Conservation (phyloP, 2,113 vertebrate genomes). For the Mormyrus iriodes region DNA sequence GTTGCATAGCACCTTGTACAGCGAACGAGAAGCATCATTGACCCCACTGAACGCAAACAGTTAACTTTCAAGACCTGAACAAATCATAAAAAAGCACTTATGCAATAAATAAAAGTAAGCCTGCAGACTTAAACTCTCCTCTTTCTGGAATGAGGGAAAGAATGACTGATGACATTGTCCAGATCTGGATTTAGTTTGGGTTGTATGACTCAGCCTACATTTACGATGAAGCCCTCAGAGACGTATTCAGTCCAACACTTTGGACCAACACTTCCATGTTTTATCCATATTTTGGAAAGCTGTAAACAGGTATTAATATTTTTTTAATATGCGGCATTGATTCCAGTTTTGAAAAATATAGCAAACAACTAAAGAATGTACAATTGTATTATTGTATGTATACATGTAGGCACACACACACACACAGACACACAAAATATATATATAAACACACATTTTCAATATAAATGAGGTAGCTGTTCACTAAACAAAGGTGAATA, state of each 20-base stretch:
- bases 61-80: background rate
- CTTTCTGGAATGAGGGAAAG: background rate
- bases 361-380: background rate
- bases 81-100: background rate
- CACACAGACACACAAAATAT: too few species aligned
- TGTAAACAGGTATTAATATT: background rate
- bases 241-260: background rate
- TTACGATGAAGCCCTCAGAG: background rate
- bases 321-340: background rate
- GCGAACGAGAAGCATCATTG: background rate
- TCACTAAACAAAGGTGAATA: background rate
- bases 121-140: background rate
- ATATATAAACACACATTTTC: background rate
- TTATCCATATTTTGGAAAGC: background rate
- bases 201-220: background rate
- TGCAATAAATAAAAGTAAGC: background rate
- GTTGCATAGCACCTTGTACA: background rate
- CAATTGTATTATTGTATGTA: background rate
- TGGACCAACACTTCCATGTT: background rate
- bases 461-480: background rate
- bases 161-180: constrained; percentile 1
- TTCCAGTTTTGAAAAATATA: background rate
- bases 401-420: too few species aligned
- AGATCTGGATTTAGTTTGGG: background rate
- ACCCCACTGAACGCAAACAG: background rate